Evolutionary conservation across 2,888 invertebrate species (phyloP).

Genomic region (Aleiodes testaceus): DNA sequence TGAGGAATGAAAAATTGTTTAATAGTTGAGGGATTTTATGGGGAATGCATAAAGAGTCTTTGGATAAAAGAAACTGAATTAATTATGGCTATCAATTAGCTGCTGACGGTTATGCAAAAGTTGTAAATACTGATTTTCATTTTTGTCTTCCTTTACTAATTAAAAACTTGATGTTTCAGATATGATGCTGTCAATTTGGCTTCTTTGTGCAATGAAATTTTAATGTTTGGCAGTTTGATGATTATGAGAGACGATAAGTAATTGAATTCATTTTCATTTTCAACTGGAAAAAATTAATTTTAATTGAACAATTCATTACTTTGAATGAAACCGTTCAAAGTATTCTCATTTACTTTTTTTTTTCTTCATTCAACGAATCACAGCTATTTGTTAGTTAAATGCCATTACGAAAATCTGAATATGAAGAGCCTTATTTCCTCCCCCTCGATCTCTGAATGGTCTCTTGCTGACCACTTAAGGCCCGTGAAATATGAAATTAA

Average conservation of each 20-base stretch:
- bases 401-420: conserved; percentile 6
- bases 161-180: conserved; percentile 8
- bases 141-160: neutral
- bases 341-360: neutral
- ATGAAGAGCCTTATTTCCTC: conserved; percentile 29
- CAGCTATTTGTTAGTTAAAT: conserved; percentile 14
- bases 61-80: neutral
- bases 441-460: conserved; percentile 22
- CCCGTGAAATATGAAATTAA: conserved; percentile 72
- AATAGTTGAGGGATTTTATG: neutral
- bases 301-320: neutral
- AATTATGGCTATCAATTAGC: conserved; percentile 15
- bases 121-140: neutral
- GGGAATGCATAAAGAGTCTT: neutral
- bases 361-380: no score
- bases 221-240: neutral
- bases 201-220: neutral
- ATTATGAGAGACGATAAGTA: neutral
- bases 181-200: conserved; percentile 5
- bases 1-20: conserved; percentile 2
- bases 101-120: conserved; percentile 9
- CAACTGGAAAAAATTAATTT: neutral
- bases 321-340: neutral
- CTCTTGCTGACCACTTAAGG: conserved; percentile 64
- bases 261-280: neutral